Conservation (phyloP, 2,888 invertebrate species). For the Acronicta leporina region DNA sequence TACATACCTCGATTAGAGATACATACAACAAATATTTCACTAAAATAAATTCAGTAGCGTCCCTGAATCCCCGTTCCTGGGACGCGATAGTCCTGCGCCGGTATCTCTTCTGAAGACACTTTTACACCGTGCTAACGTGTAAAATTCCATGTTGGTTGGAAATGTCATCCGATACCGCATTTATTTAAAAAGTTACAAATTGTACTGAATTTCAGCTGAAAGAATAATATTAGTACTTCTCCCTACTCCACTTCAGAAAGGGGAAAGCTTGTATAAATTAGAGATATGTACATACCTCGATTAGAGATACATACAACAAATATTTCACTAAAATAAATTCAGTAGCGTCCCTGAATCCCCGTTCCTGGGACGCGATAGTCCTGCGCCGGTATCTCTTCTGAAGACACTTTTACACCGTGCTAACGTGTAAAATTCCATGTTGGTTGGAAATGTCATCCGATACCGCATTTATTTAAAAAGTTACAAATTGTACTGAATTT, state of each 20-base stretch:
- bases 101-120: conserved; percentile 39
- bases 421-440: conserved; percentile 40
- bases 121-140: conserved; percentile 31
- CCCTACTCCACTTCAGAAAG: too few relatives aligned
- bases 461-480: conserved; percentile 47
- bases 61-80: conserved; percentile 7
- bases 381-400: conserved; percentile 29
- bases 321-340: conserved; percentile 3
- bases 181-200: conserved; percentile 39
- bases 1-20: too few relatives aligned
- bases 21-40: background rate
- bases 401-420: conserved; percentile 31
- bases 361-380: conserved; percentile 20
- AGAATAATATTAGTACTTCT: too few relatives aligned
- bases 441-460: conserved; percentile 26
- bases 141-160: conserved; percentile 30
- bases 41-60: conserved; percentile 2
- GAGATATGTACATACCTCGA: too few relatives aligned
- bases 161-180: conserved; percentile 39
- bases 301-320: background rate
- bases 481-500: conserved; percentile 14
- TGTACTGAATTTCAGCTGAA: too few relatives aligned
- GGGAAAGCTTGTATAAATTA: too few relatives aligned
- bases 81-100: conserved; percentile 19
- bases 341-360: background rate